Evolutionary conservation across 2,113 vertebrate species (phyloP).

Genomic region (Globicephala melas): DNA sequence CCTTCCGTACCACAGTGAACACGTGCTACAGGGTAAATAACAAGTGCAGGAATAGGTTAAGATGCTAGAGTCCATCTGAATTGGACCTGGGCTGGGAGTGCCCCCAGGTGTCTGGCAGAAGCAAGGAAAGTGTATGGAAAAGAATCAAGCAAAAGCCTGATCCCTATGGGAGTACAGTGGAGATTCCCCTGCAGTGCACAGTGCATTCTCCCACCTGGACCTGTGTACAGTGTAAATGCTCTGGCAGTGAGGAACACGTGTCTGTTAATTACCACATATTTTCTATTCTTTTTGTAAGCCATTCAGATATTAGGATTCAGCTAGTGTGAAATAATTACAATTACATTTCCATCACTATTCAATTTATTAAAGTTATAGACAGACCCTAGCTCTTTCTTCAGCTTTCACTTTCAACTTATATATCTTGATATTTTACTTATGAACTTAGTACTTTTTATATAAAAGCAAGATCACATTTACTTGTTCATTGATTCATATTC

Average conservation of each 20-base stretch:
- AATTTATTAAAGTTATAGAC: constrained; percentile 53
- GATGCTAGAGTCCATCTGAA: too few species aligned
- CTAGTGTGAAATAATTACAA: neutral
- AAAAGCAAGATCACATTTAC: constrained; percentile 54
- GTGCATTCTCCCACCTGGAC: fast-evolving
- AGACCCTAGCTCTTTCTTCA: neutral
- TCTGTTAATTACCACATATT: too few species aligned
- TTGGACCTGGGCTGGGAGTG: neutral
- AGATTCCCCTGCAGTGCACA: fast-evolving
- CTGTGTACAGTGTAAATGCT: fast-evolving
- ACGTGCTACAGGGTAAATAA: fast-evolving
- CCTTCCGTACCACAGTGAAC: neutral
- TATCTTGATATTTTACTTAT: constrained; percentile 72
- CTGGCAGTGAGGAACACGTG: neutral
- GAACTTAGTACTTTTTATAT: constrained; percentile 58
- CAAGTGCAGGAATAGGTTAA: neutral
- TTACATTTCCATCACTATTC: constrained; percentile 48
- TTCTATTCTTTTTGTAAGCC: neutral
- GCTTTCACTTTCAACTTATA: constrained; percentile 15
- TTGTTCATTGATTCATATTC: constrained; percentile 69
- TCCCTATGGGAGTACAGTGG: fast-evolving
- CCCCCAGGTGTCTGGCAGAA: neutral
- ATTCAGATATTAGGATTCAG: constrained; percentile 3
- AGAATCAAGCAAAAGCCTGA: neutral
- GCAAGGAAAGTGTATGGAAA: neutral